Evolutionary conservation across 2,113 vertebrate species (phyloP), one percentile per base, ranked within the genome.

Genomic region (Ceyx cyanopectus): DNA sequence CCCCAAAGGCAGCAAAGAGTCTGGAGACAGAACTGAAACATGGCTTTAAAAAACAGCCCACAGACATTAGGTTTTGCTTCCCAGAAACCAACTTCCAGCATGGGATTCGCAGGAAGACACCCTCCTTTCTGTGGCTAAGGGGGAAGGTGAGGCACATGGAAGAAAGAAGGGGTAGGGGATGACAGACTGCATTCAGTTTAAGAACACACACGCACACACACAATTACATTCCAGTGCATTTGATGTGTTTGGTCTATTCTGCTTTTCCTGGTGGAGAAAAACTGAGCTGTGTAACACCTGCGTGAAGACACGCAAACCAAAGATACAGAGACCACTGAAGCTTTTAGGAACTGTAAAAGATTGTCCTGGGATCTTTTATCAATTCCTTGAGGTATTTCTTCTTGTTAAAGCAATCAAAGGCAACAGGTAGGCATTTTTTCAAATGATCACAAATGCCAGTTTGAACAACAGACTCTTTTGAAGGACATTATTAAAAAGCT

Each of bases 81-180:
- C 94, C 89, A 96, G 94, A 97, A 96, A 95, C 94, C 95, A 96
- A 94, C 93, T 97, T 96, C 96, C 96, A 97, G 92, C 95, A 96
- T 95, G 92, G 95, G 87, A 96, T 96, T 97, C 85, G 2, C 81
- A 93, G 96, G 94, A 95, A 97, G 92, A 92, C 89, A 94, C 60
- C 92, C 82, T 95, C 82, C 81, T 92, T 88, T 96, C 95, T 96
- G 96, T 85, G 96, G 85, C 92, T 89, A 92, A 80, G 65, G 81
- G 81, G 87, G 54, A 91, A 91, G 88, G 73, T 94, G 90, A 95
- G 94, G 95, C 93, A 93, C 92, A 2, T 81, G 85, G 93, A 92
- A 93, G 92, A 90, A 83, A 90, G 90, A 94, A 90, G 56, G 89
- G 90, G 40, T 83, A 93, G 41, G 78, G 90, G 67, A 87, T 90